Evolutionary conservation across 2,888 invertebrate species (phyloP).

Genomic region (Crepidodera aurea): DNA sequence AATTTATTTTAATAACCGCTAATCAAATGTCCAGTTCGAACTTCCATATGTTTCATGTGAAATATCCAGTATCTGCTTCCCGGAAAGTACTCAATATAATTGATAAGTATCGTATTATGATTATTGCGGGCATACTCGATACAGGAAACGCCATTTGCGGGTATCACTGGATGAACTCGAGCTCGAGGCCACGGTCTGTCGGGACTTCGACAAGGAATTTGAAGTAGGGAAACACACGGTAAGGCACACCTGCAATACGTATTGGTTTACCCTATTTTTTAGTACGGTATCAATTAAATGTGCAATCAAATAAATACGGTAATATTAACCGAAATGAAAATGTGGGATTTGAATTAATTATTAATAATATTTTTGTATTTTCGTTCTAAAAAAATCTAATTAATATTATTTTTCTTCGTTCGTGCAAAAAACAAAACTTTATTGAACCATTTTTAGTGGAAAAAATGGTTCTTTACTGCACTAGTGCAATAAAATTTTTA

Average conservation of each 20-base stretch:
- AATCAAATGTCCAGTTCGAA: constrained; percentile 8
- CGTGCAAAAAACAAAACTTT: too few species aligned
- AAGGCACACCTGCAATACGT: background rate
- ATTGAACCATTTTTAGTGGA: too few species aligned
- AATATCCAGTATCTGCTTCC: constrained; percentile 45
- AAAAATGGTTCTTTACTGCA: too few species aligned
- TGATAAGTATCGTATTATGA: constrained; percentile 53
- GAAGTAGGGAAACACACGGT: background rate
- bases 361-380: too few species aligned
- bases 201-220: background rate
- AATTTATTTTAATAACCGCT: constrained; percentile 12
- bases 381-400: too few species aligned
- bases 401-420: too few species aligned
- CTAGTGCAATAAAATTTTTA: too few species aligned
- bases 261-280: constrained; percentile 7
- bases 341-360: too few species aligned
- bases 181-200: background rate
- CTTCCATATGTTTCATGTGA: constrained; percentile 34
- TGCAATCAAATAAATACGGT: too few species aligned
- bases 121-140: constrained; percentile 48
- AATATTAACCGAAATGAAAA: too few species aligned
- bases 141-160: constrained; percentile 53
- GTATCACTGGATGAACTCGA: constrained; percentile 33
- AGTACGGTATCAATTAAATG: too few species aligned
- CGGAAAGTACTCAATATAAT: constrained; percentile 50